Evolutionary conservation across 2,797 vertebrate species (phyloP).

Genomic region (Cossypha polioptera): DNA sequence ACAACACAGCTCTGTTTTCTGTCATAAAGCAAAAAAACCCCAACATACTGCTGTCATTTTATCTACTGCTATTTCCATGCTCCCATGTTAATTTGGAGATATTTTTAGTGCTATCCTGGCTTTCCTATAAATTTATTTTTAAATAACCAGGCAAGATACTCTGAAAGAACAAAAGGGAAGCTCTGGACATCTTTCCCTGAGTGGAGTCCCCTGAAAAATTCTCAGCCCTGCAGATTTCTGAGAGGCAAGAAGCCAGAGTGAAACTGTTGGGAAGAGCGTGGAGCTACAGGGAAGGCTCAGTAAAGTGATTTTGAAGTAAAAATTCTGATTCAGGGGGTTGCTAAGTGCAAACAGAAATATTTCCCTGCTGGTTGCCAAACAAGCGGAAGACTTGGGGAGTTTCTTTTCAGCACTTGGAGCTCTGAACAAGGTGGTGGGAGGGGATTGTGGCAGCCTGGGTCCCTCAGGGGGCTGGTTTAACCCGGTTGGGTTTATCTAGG

Average conservation of each 20-base stretch:
- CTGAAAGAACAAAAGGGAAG: background rate
- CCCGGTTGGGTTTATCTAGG: background rate
- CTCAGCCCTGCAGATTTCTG: background rate
- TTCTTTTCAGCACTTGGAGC: background rate
- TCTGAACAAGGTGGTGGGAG: background rate
- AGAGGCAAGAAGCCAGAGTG: background rate
- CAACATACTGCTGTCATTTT: background rate
- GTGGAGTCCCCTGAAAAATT: background rate
- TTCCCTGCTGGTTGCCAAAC: conserved; percentile 28
- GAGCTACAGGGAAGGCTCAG: background rate
- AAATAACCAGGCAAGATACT: background rate
- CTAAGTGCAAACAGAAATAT: conserved; percentile 39
- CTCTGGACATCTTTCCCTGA: background rate
- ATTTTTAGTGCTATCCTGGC: background rate
- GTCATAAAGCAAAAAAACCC: background rate
- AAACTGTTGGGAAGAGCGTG: background rate
- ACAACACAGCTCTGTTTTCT: background rate
- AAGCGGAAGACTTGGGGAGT: background rate
- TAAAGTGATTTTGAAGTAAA: background rate
- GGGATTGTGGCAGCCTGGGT: background rate
- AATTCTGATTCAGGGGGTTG: background rate
- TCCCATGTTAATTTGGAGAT: background rate
- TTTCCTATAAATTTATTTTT: background rate
- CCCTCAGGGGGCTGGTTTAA: background rate
- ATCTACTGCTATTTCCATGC: background rate